Base-by-base conservation (phyloP, 2,113 vertebrate genomes). In the Saccopteryx leptura region DNA sequence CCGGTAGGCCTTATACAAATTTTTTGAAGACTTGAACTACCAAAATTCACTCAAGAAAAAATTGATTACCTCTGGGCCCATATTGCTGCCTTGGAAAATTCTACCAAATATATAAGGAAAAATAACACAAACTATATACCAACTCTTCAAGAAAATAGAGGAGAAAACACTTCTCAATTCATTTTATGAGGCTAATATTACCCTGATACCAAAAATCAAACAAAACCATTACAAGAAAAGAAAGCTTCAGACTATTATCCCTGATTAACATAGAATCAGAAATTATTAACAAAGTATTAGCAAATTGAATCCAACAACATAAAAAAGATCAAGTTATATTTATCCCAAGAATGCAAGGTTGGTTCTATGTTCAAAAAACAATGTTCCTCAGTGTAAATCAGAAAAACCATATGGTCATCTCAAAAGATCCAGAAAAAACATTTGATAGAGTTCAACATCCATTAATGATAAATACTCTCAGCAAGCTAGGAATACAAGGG, bases 91-190 rank as follows among this genome's bases (percentile, higher is more conserved):
- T 13, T 78, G 52, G 39, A 14, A 95, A 89, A 84, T 69, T 89
- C 54, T 71, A 39, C 39, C 39, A 39, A 39, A 39, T 39, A 39
- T 39, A 39, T 72, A 88, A 85, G n/a, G 15, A 58, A 72, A 86
- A 88, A 76, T 68, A 88, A 83, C 68, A 28, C 26, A 31, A 17
- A 78, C 78, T 46, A 54, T 50, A 60, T 6, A 74, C 39, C 19
- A 92, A 68, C 17, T 75, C 11, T 78, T 89, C 6, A 79, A 84
- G 61, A 80, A 91, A 80, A 91, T 48, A 48, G 78, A 74, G 31
- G 7, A 61, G 13, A 33, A 92, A 66, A 21, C 21, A 78, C 31
- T 76, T 90, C 26, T 50, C 60, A n/a, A n/a, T 10, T 89, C 28
- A 69, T 86, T 71, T 86, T 72, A 71, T 88, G 75, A 93, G 10